Evolutionary conservation across 2,113 vertebrate species (phyloP).

Genomic region (Neomonachus schauinslandi): DNA sequence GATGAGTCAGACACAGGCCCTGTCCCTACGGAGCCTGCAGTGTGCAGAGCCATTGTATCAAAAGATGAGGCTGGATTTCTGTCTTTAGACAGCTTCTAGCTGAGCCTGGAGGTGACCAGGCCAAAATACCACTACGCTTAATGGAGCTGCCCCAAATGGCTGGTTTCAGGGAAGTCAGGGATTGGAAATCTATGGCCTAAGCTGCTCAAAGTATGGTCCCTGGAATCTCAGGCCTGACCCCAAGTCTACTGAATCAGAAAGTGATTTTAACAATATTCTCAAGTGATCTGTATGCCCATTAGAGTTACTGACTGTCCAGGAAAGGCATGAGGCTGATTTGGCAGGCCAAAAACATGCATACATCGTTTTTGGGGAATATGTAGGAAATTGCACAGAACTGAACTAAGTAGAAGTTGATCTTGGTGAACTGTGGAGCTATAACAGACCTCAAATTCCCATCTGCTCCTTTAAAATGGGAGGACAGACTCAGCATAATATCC

Average conservation of each 20-base stretch:
- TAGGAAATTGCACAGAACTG: neutral
- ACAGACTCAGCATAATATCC: neutral
- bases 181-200: too few relatives aligned
- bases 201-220: neutral
- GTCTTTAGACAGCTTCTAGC: neutral
- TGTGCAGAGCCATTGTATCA: too few relatives aligned
- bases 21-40: neutral
- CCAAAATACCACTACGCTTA: neutral
- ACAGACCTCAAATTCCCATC: neutral
- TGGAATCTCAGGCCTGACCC: neutral
- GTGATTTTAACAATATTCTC: neutral
- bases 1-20: too few relatives aligned
- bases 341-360: too few relatives aligned
- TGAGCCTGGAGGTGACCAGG: neutral
- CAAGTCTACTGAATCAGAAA: neutral
- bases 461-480: neutral
- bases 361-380: accelerated
- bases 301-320: neutral
- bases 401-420: neutral
- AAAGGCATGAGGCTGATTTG: neutral
- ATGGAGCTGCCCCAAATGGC: neutral
- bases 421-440: neutral
- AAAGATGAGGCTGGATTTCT: neutral
- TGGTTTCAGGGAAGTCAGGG: neutral
- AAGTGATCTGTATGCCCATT: neutral